Evolutionary conservation across 2,797 vertebrate species (phyloP), one percentile per base, ranked within the genome.

Genomic region (Hydrocynus forskahlii): DNA sequence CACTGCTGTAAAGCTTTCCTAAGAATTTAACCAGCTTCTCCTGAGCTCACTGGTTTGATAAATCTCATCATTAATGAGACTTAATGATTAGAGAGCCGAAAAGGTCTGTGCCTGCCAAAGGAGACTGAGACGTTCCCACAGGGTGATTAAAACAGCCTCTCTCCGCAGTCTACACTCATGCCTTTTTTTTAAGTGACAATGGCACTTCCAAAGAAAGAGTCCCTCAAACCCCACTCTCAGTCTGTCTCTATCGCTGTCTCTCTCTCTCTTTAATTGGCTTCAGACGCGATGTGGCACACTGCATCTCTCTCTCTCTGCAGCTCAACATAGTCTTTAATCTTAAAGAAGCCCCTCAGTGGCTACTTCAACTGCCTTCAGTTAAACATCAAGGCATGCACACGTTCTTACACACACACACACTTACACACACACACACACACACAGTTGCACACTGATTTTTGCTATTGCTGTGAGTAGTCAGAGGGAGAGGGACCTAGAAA

Each of bases 171-270:
- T 79, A 45, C 7, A 14, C 75, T 79, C 59, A 54, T 52, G 35
- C 45, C 54, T 21, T 63, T 59, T 68, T 50, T 71, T 86, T 81
- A 81, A 84, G 80, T 71, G 82, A 86, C 79, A 85, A 80, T 79
- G 50, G 86, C 88, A 83, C 83, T 88, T 87, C 85, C 86, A 86
- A 89, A 89, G 82, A 87, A 86, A 88, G 88, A 71, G 45, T 25
- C 40, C 62, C 45, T 78, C 76, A 57, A 73, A 79, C 50, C 54
- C 12, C 52, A 50, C 70, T 75, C 69, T 55, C 71, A 54, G 57
- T 70, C 83, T 63, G 40, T 79, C 82, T 75, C 91, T 85, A 92
- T 90, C 89, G 89, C 88, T 89, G 83, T 90, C 87, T 81, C 80
- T 79, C 86, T 88, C 84, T 86, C 86, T 88, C 83, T 29, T 70